Percentiles rank a stretch among this genome's conserved stretches.
Conservation (phyloP, 1,140 invertebrate genomes). For the Diachasmimorpha longicaudata region DNA sequence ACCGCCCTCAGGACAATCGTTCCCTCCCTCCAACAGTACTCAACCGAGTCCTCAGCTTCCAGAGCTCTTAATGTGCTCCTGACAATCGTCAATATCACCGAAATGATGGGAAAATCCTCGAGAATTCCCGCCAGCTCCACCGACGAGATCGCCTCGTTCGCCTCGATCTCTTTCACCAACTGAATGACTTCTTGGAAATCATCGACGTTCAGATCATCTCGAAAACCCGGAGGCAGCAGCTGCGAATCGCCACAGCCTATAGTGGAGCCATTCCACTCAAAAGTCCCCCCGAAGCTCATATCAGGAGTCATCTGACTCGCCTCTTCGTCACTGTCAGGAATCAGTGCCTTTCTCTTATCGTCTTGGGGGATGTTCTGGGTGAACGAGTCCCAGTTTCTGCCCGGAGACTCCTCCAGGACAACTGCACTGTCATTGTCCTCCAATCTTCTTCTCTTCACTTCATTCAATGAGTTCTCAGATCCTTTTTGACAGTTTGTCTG, state of each 20-base stretch:
- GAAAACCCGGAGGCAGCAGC: background rate
- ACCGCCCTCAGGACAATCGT: background rate
- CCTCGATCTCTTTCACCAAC: background rate
- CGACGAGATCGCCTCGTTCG: background rate
- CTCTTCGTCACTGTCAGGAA: background rate
- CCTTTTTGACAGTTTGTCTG: background rate
- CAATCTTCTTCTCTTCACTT: background rate
- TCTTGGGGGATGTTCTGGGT: no score
- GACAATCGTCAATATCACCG: background rate
- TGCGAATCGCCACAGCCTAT: background rate
- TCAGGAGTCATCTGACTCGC: background rate
- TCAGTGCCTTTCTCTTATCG: background rate
- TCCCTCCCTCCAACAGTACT: background rate
- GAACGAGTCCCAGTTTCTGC: background rate
- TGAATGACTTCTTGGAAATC: background rate
- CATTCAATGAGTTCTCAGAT: background rate
- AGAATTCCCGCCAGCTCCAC: background rate
- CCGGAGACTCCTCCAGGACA: background rate
- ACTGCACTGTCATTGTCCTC: background rate
- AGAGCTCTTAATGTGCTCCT: background rate
- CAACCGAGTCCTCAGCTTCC: background rate
- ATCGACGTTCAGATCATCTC: constrained; percentile 3
- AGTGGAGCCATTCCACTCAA: background rate
- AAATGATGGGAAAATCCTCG: background rate
- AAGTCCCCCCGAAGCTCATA: background rate